Evolutionary conservation across 1,140 invertebrate genomes (phyloP), one percentile per base, ranked within the genome.

Genomic region (Macrotrachela quadricornifera): DNA sequence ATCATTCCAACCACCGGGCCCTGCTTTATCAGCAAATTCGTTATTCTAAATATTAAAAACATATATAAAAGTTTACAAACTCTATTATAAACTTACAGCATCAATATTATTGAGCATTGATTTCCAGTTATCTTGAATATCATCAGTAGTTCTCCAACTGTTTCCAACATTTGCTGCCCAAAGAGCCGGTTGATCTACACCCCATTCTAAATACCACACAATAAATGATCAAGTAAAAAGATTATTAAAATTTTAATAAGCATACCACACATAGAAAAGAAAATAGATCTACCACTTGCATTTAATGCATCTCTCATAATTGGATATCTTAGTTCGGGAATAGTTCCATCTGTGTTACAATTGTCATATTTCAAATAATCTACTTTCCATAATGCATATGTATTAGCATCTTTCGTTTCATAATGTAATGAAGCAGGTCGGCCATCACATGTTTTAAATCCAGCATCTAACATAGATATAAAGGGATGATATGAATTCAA

Each of bases 321-420:
- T 0, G 86, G 82, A 69, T 94, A 96, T 11, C 80, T 79, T 79
- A 57, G 40, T 18, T 58, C 50, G 39, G 59, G 59, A 30, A 83
- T 77, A 14, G 71, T 69, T 1, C 81, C 78, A 59, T 84, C 76
- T 0, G 85, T 78, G 69, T 92, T 83, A 67, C 91, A 96, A 1
- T 87, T 88, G 66, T 95, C 91, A 56, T 96, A 67, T 69, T 96
- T 95, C 0, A 96, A 80, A 63, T 91, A 91, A 64, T 96, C 90
- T 10, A 95, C 84, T 45, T 82, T 81, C 91, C 91, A 96, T 1
- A 82, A 79, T n/a, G 85, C 86, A 73, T 95, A 95, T 2, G 82
- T 85, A 30, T 80, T 70, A 0, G 87, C 86, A 72, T 94, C 90
- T 59, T 72, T 73, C 61, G 83, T 74, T 60, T 90, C 73, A 70